Evolutionary conservation across 2,888 invertebrate genomes (phyloP), one percentile per base, ranked within the genome.

Genomic region (Sarcophaga subvicina): DNA sequence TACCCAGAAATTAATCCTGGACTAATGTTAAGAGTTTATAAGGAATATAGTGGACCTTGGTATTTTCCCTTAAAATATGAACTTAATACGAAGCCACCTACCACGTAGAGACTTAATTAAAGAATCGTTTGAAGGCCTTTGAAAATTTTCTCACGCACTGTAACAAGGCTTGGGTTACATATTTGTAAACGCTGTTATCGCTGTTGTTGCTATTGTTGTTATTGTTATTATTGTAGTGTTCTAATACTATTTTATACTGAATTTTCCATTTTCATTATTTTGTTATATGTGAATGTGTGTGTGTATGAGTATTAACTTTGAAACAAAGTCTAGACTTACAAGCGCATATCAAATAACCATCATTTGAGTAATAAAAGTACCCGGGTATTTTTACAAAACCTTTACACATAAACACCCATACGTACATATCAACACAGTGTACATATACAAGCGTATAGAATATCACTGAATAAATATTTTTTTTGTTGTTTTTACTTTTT

Each of bases 281-380:
- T 20, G 20, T 20, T 62, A 4, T 62, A 2, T 62, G 5, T 62
- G 17, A 73, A 72, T 59, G 12, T 76, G 71, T 37, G 69, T 75
- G 69, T 22, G 47, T 62, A 0, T 20, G 10, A 20, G 47, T 78
- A 80, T 79, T 81, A 90, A 90, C 90, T 91, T 90, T 91, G 90
- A 89, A 89, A 89, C 88, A 89, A 87, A 88, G 90, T 91, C 89
- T 91, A 90, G 89, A 90, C 90, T 91, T 91, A 90, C 91, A 89
- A 89, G 88, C 89, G 85, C 86, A 88, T 90, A 90, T 91, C 90
- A 88, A 89, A 90, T 91, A 80, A 80, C 90, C 86, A 80, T 87
- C 75, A 87, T 84, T 84, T 84, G 62, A 60, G 87, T 82, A 84
- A 87, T 79, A 47, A 20, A 76, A 82, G 80, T 78, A 80, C 73